phyloP scores from a whole-genome alignment of 2,113 vertebrate genomes.

The Sterrhoptilus dennistouni region DNA sequence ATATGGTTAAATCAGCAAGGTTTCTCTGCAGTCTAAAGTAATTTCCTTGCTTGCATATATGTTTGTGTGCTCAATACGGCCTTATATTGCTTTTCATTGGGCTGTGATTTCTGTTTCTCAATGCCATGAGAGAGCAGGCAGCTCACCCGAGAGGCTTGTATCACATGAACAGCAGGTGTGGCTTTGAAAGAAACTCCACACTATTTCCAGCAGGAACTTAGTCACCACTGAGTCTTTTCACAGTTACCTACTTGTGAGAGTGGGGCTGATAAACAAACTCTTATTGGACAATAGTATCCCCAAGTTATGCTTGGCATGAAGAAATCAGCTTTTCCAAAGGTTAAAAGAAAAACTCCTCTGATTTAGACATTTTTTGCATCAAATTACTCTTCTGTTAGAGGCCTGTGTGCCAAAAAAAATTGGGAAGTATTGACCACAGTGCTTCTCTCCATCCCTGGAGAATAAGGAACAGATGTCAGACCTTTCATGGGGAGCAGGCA shows the following conservation, averaged over 20 bases:
- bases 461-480: not conserved
- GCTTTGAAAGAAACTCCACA: not conserved
- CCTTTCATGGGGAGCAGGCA: not conserved
- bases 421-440: fast-evolving
- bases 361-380: not conserved
- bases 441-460: not conserved
- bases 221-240: not conserved
- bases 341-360: not conserved
- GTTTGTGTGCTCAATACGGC: not conserved
- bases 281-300: not conserved
- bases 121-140: not conserved
- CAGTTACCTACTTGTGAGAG: not conserved
- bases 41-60: not conserved
- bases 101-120: not conserved
- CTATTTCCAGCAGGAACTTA: constrained; percentile 23
- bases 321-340: not conserved
- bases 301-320: not conserved
- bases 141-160: not conserved
- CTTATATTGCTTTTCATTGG: not conserved
- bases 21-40: not conserved
- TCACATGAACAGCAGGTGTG: not conserved
- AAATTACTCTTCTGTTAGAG: not conserved
- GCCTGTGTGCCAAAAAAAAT: not conserved
- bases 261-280: not conserved
- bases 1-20: not conserved